These are phyloP conservation scores for Sebastiscus albofasciatus DNA, from an alignment of 2,797 vertebrate species.

Conservation along the genomic window DNA sequence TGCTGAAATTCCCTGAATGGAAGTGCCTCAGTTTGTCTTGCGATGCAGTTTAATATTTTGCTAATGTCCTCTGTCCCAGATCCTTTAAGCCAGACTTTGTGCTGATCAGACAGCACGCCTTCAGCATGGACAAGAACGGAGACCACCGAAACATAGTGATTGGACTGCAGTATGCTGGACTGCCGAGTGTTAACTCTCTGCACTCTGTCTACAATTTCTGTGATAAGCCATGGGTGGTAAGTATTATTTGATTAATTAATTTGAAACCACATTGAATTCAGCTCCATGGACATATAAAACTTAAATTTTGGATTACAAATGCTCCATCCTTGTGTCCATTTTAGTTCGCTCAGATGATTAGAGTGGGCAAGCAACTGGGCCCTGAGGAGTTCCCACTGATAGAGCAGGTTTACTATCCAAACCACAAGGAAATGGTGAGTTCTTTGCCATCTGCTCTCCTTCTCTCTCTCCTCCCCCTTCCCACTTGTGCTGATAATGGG, in stretches of 20 bases:
- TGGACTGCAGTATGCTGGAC: conserved; percentile 91
- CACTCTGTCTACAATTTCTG: conserved; percentile 96
- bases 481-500: conserved; percentile 14
- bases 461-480: background rate
- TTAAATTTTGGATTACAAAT: background rate
- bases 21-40: background rate
- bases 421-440: conserved; percentile 95
- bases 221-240: conserved; percentile 95
- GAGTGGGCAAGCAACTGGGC: conserved; percentile 88
- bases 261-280: background rate
- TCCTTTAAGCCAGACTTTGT: conserved; percentile 93
- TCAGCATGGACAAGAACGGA: conserved; percentile 93
- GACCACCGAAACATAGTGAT: conserved; percentile 93
- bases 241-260: conserved; percentile 45
- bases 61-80: conserved; percentile 70
- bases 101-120: conserved; percentile 91
- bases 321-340: conserved; percentile 19
- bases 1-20: background rate
- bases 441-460: conserved; percentile 49
- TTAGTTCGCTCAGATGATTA: conserved; percentile 93
- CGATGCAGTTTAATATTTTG: conserved; percentile 35
- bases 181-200: conserved; percentile 90
- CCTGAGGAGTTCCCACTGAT: conserved; percentile 92
- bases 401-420: conserved; percentile 94
- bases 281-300: background rate